Percentiles rank a stretch among this genome's conserved stretches.
These are phyloP conservation scores for Odobenus rosmarus DNA, from an alignment of 2,113 vertebrate species.

Conservation along the genomic window DNA sequence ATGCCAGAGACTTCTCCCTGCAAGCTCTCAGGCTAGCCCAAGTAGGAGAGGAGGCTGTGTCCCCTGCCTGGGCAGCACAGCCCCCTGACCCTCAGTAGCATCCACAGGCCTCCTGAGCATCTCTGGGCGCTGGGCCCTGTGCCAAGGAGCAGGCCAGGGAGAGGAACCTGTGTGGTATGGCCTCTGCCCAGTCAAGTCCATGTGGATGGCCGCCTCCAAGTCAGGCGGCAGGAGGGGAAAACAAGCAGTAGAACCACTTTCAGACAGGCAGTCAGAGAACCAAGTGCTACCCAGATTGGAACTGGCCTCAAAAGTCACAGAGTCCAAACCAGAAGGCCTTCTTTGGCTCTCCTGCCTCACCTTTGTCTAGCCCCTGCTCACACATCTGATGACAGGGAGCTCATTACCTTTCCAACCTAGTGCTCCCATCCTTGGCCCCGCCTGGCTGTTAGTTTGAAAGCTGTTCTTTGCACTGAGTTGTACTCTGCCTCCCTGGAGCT, in stretches of 20 bases:
- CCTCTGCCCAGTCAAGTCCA: not conserved
- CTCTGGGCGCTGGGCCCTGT: not conserved
- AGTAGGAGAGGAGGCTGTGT: conserved; percentile 82
- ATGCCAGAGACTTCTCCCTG: conserved; percentile 46
- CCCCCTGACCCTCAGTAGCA: not conserved
- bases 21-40: conserved; percentile 45
- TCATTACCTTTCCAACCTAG: not conserved
- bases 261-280: not conserved
- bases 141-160: not conserved
- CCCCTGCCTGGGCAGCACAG: conserved; percentile 66
- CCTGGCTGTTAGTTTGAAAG: not conserved
- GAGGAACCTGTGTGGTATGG: not conserved
- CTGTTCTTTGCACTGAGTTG: not conserved
- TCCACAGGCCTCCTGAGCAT: not conserved
- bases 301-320: not conserved
- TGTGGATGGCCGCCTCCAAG: not conserved
- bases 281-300: not conserved
- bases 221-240: not conserved
- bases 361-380: not conserved
- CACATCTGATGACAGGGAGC: not conserved
- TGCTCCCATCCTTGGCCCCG: not conserved
- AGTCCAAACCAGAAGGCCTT: not conserved
- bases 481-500: not conserved
- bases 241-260: not conserved
- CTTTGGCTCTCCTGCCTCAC: not conserved